Percentiles rank a stretch among this genome's conserved stretches.
Conservation (phyloP, 2,113 vertebrate species). For the Dascyllus trimaculatus region DNA sequence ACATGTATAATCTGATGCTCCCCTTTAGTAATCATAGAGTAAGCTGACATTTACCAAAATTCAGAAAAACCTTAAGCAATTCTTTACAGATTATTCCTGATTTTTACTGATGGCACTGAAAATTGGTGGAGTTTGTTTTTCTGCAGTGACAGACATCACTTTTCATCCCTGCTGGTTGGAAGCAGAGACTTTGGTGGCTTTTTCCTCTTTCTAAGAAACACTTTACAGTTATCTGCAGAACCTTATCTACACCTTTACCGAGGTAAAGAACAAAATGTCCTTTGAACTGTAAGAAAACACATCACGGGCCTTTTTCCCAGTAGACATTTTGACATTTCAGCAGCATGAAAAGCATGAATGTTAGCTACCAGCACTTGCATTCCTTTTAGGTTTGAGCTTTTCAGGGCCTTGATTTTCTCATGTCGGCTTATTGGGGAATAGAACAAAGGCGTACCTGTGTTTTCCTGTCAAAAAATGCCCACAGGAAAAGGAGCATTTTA, state of each 20-base stretch:
- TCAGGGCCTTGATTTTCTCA: not conserved
- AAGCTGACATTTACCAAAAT: not conserved
- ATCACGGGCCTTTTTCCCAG: slow-evolving; percentile 1
- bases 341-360: slow-evolving; percentile 4
- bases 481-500: not conserved
- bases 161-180: not conserved
- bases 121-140: not conserved
- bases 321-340: slow-evolving; percentile 29
- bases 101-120: too few species aligned
- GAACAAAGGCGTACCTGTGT: not conserved
- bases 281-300: slow-evolving; percentile 19
- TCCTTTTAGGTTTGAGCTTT: not conserved
- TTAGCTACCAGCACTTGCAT: not conserved
- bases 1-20: slow-evolving; percentile 27
- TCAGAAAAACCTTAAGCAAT: too few species aligned
- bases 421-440: not conserved
- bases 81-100: too few species aligned
- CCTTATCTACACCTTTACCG: not conserved
- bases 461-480: slow-evolving; percentile 7
- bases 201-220: not conserved
- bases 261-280: slow-evolving; percentile 32
- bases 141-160: not conserved
- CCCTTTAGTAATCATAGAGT: slow-evolving; percentile 5
- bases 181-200: not conserved
- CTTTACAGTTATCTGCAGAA: slow-evolving; percentile 9